Percentiles rank a stretch among this genome's conserved stretches.
These are phyloP conservation scores for Centropus unirufus DNA, from an alignment of 2,113 vertebrate species.

Conservation along the genomic window DNA sequence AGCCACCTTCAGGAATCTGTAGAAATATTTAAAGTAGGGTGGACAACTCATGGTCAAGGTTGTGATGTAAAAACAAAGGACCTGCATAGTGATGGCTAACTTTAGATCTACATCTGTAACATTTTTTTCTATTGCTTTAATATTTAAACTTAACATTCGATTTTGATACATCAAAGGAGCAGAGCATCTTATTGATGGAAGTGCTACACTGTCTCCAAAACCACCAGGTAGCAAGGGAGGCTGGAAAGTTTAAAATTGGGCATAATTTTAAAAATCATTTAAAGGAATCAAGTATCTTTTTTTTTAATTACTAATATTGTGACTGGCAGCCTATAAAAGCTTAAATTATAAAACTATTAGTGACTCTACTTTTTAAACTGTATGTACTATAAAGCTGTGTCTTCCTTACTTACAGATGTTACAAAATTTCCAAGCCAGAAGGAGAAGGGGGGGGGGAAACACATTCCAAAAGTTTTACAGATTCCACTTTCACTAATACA, in stretches of 20 bases:
- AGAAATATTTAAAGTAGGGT: constrained; percentile 52
- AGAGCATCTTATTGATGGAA: constrained; percentile 37
- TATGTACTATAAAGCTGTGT: constrained; percentile 58
- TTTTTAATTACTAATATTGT: neutral
- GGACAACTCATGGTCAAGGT: constrained; percentile 16
- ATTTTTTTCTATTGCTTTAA: constrained; percentile 42
- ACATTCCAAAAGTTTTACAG: neutral
- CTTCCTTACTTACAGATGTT: constrained; percentile 58
- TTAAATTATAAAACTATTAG: constrained; percentile 65
- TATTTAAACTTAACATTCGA: constrained; percentile 44
- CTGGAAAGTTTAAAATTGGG: constrained; percentile 19
- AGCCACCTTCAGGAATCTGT: constrained; percentile 59
- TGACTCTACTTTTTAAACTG: constrained; percentile 46
- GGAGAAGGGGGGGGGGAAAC: neutral
- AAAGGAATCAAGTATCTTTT: neutral
- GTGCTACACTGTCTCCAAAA: constrained; percentile 28
- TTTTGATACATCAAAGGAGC: constrained; percentile 40
- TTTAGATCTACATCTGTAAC: constrained; percentile 20
- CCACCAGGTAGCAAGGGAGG: neutral
- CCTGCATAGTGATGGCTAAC: neutral
- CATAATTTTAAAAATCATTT: constrained; percentile 12
- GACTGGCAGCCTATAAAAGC: constrained; percentile 45
- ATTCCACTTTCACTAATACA: neutral
- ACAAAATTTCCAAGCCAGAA: constrained; percentile 57
- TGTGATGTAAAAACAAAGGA: constrained; percentile 19